phyloP scores from a whole-genome alignment of 2,888 invertebrate genomes.

The Acleris cristana region DNA sequence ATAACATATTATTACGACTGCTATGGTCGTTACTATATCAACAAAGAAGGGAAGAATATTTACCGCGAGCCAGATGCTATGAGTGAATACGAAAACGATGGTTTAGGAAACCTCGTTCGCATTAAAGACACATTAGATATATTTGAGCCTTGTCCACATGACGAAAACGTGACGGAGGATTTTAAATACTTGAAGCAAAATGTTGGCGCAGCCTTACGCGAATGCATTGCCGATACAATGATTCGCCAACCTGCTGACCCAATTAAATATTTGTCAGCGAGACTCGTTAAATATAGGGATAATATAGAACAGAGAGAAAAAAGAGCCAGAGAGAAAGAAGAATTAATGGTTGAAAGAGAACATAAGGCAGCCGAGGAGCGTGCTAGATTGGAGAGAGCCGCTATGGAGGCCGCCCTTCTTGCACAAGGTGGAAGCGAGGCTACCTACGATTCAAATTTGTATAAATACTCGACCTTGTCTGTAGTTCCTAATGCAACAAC shows the following conservation, averaged over 20 bases:
- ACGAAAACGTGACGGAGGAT: slow-evolving; percentile 72
- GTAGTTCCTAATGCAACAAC: slow-evolving; percentile 46
- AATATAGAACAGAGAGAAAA: slow-evolving; percentile 68
- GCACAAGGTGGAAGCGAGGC: slow-evolving; percentile 70
- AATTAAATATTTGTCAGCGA: slow-evolving; percentile 65
- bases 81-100: slow-evolving; percentile 79
- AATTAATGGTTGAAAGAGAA: slow-evolving; percentile 64
- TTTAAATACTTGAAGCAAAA: slow-evolving; percentile 70
- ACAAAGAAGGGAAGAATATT: slow-evolving; percentile 69
- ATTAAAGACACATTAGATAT: slow-evolving; percentile 67
- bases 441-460: slow-evolving; percentile 71
- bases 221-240: slow-evolving; percentile 71
- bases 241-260: slow-evolving; percentile 74
- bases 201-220: slow-evolving; percentile 69
- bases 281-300: slow-evolving; percentile 67
- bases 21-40: slow-evolving; percentile 73
- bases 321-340: slow-evolving; percentile 61
- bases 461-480: slow-evolving; percentile 57
- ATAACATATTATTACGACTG: slow-evolving; percentile 70
- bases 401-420: slow-evolving; percentile 58
- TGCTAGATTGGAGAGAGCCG: slow-evolving; percentile 63
- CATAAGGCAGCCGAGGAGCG: slow-evolving; percentile 63
- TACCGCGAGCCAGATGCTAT: slow-evolving; percentile 67
- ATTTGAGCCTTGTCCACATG: slow-evolving; percentile 67
- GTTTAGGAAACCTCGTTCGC: slow-evolving; percentile 76